A percentile compares a stretch with the other conserved stretches of the same genome.
Evolutionary conservation across 2,888 invertebrate genomes (phyloP).

Genomic region (Stenolophus ochropezus): DNA sequence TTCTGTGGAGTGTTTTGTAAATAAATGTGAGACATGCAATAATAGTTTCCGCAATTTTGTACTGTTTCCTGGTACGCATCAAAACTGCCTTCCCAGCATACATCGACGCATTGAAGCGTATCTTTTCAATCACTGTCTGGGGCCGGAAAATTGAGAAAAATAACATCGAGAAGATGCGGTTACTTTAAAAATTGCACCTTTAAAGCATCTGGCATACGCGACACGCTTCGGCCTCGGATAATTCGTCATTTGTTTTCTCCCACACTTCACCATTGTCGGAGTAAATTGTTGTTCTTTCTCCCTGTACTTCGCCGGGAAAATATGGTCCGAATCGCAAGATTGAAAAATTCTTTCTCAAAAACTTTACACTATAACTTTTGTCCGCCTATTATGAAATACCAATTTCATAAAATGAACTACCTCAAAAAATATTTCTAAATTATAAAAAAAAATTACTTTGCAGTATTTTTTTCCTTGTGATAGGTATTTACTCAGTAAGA

Average conservation of each 20-base stretch:
- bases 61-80: slow-evolving; percentile 24
- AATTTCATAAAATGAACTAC: not conserved
- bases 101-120: slow-evolving; percentile 57
- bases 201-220: slow-evolving; percentile 26
- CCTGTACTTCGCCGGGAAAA: not conserved
- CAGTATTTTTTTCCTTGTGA: no score
- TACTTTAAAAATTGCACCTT: slow-evolving; percentile 56
- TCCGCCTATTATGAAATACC: not conserved
- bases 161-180: slow-evolving; percentile 55
- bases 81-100: slow-evolving; percentile 47
- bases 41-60: slow-evolving; percentile 6
- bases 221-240: slow-evolving; percentile 19
- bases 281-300: slow-evolving; percentile 35
- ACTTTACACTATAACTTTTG: not conserved
- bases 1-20: not conserved
- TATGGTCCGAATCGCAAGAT: slow-evolving; percentile 6
- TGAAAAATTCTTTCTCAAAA: slow-evolving; percentile 28
- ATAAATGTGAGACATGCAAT: not conserved
- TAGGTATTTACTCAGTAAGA: no score
- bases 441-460: no score
- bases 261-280: slow-evolving; percentile 2
- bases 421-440: no score
- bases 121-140: slow-evolving; percentile 59
- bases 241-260: slow-evolving; percentile 34
- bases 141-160: slow-evolving; percentile 58